phyloP scores from a whole-genome alignment of 2,113 vertebrate genomes.

The Abramis brama region DNA sequence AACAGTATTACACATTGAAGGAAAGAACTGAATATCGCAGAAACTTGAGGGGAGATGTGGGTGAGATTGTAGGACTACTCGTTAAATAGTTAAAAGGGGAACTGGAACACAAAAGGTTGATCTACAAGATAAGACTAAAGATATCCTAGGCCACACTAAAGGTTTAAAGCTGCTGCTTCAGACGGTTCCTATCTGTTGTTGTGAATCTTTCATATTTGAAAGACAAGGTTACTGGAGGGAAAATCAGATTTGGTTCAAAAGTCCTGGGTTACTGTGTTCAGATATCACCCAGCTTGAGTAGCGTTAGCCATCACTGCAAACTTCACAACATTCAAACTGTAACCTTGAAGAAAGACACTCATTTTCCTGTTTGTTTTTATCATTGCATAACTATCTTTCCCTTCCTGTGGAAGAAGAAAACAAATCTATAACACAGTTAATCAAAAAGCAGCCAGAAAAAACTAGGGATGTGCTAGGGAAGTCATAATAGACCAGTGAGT shows the following conservation, averaged over 20 bases:
- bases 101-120: neutral
- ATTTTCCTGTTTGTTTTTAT: neutral
- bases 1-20: neutral
- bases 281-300: neutral
- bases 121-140: neutral
- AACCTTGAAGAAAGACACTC: neutral
- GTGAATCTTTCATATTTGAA: conserved; percentile 16
- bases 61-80: neutral
- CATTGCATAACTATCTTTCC: neutral
- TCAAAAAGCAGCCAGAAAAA: neutral
- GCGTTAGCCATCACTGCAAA: neutral
- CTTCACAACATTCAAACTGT: neutral
- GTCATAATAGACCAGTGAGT: neutral
- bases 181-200: neutral
- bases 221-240: neutral
- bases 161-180: neutral
- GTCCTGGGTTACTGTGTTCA: neutral
- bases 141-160: neutral
- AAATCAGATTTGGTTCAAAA: conserved; percentile 9
- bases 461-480: neutral
- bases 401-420: neutral
- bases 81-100: neutral
- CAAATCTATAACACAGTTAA: neutral
- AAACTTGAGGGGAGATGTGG: neutral
- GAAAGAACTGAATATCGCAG: neutral